These are phyloP conservation scores for Callipepla squamata DNA, from an alignment of 2,113 vertebrate genomes.

Conservation along the genomic window DNA sequence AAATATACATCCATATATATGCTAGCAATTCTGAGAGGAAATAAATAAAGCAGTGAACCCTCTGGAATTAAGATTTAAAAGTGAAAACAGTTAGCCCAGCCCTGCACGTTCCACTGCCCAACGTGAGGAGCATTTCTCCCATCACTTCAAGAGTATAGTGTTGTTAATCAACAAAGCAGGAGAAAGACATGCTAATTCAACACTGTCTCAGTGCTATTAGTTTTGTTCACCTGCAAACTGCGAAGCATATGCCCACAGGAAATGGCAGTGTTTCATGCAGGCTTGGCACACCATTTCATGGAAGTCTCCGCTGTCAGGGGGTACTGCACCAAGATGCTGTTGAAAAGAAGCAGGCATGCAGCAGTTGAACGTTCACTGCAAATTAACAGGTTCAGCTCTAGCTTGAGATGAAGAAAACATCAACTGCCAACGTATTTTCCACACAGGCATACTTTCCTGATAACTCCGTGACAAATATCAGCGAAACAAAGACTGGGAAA, in stretches of 20 bases:
- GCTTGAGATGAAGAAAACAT: neutral
- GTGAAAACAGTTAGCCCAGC: neutral
- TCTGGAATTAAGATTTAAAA: neutral
- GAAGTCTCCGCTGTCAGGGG: slow-evolving; percentile 87
- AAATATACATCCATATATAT: neutral
- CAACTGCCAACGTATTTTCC: neutral
- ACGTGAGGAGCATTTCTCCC: neutral
- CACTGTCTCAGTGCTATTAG: neutral
- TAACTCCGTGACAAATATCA: neutral
- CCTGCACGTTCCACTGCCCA: neutral
- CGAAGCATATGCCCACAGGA: slow-evolving; percentile 89
- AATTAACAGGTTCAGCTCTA: neutral
- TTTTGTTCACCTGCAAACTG: slow-evolving; percentile 83
- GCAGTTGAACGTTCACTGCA: neutral
- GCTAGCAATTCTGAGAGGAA: neutral
- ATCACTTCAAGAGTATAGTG: neutral
- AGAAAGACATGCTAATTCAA: neutral
- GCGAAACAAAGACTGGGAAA: neutral
- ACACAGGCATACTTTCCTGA: neutral
- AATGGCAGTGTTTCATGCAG: slow-evolving; percentile 90
- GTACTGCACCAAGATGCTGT: slow-evolving; percentile 87
- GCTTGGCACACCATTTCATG: slow-evolving; percentile 93
- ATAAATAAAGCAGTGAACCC: neutral
- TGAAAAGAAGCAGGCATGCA: neutral
- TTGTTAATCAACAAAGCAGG: neutral